These are phyloP conservation scores for Halisarca cf. caerulea DNA, from an alignment of 37 sponge, comb jelly and placozoan genomes.

Conservation along the genomic window DNA sequence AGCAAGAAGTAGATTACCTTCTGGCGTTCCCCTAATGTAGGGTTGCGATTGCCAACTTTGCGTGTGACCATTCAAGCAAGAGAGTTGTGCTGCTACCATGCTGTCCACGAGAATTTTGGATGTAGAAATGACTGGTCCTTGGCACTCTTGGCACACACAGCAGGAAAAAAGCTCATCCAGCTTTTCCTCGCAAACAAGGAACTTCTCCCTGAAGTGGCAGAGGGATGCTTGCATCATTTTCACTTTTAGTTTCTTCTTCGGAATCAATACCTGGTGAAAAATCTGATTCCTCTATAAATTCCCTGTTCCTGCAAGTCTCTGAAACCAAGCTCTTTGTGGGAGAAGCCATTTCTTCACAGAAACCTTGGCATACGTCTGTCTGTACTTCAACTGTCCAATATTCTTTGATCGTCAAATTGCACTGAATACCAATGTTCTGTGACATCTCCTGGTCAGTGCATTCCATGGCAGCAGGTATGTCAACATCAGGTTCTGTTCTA, in stretches of 20 bases:
- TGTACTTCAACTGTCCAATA: not conserved
- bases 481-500: not conserved
- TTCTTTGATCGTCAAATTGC: not conserved
- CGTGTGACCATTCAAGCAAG: not conserved
- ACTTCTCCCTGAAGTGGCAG: constrained; percentile 5
- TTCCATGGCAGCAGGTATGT: not conserved
- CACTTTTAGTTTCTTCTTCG: not conserved
- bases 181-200: not conserved
- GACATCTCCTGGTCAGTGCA: not conserved
- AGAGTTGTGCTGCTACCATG: not conserved
- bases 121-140: not conserved
- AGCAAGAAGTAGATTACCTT: not conserved
- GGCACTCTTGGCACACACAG: not conserved
- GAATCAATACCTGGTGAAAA: not conserved
- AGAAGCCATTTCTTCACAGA: not conserved
- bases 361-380: not conserved
- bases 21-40: not conserved
- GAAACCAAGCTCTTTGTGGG: not conserved
- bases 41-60: not conserved
- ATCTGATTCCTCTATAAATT: not conserved
- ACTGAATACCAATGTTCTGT: not conserved
- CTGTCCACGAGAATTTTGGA: not conserved
- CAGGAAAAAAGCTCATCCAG: not conserved
- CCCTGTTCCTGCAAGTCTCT: not conserved
- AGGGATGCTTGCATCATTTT: not conserved